Conservation (phyloP, 2,888 invertebrate species). For the Alloscopus bannaensis region DNA sequence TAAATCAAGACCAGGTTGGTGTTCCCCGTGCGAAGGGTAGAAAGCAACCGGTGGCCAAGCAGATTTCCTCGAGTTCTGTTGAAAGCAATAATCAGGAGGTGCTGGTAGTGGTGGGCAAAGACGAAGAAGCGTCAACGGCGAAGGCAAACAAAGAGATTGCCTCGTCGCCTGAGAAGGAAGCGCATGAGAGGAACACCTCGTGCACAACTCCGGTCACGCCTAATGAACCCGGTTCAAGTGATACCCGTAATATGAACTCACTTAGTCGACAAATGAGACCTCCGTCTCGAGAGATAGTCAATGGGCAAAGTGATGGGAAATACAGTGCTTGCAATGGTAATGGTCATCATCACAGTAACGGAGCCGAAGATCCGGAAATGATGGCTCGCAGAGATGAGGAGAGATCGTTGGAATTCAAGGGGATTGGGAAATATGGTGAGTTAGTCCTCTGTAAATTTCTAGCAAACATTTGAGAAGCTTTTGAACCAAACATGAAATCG, state of each 20-base stretch:
- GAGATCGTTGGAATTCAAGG: conserved; percentile 33
- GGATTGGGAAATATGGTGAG: conserved; percentile 51
- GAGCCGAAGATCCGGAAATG: conserved; percentile 51
- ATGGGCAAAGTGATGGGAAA: conserved; percentile 28
- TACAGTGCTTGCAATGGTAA: conserved; percentile 9
- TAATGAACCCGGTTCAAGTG: conserved; percentile 43
- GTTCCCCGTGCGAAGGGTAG: background rate
- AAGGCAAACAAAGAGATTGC: conserved; percentile 6
- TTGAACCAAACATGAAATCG: too few relatives aligned
- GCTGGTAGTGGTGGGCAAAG: background rate
- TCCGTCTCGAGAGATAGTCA: conserved; percentile 39
- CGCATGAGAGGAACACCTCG: background rate
- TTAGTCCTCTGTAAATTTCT: conserved; percentile 13
- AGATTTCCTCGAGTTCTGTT: conserved; percentile 57
- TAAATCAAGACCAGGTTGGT: conserved; percentile 12
- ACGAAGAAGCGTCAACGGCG: background rate
- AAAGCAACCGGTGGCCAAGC: conserved; percentile 38
- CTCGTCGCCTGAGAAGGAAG: background rate
- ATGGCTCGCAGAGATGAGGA: conserved; percentile 37
- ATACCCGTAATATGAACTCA: conserved; percentile 34
- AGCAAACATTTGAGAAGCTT: too few relatives aligned
- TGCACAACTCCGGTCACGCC: conserved; percentile 48
- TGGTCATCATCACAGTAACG: conserved; percentile 32
- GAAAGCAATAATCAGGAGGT: conserved; percentile 33
- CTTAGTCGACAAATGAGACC: conserved; percentile 36